Base-by-base conservation (phyloP, 1,140 invertebrate genomes). In the Papilio machaon region DNA sequence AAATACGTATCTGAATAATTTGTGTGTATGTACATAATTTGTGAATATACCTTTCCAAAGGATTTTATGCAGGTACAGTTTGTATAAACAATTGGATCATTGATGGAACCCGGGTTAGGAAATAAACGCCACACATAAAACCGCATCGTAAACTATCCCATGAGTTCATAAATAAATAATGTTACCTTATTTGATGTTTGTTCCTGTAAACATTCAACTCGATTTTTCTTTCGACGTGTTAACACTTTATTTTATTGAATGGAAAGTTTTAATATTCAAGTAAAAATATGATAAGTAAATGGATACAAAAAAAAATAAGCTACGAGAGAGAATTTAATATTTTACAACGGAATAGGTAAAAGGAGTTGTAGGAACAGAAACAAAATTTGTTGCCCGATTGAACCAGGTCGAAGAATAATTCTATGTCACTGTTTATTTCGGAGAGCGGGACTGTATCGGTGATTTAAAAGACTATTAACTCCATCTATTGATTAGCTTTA, bases 141-240 rank as follows among this genome's bases (percentile, higher is more conserved):
- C 23, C 54, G 54, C 17, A 19, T 58, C 54, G 54, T 58, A n/a
- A 58, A 58, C 17, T 58, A 58, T n/a, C 17, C n/a, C 17, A 58
- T 58, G 54, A n/a, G n/a, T 58, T 58, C 54, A 58, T 58, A 58
- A 58, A 58, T 58, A 58, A 58, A 58, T 58, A n/a, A 58, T 58
- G 7, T 58, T 30, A 8, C 54, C 54, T 5, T 58, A 58, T 58
- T 58, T n/a, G 54, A n/a, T n/a, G 5, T 58, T 58, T 58, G 54
- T 58, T n/a, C n/a, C 54, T 58, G n/a, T 17, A 58, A 58, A 58
- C 7, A 58, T 19, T 6, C 38, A 43, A 4, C 17, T 52, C 4
- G 54, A 9, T 9, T 58, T 58, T 7, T 30, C 52, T 54, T n/a
- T 54, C 17, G 52, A 17, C 15, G 17, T 54, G 15, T 54, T 54